Evolutionary conservation across 2,888 invertebrate genomes (phyloP).

Genomic region (Hirtodrosophila alboralis): DNA sequence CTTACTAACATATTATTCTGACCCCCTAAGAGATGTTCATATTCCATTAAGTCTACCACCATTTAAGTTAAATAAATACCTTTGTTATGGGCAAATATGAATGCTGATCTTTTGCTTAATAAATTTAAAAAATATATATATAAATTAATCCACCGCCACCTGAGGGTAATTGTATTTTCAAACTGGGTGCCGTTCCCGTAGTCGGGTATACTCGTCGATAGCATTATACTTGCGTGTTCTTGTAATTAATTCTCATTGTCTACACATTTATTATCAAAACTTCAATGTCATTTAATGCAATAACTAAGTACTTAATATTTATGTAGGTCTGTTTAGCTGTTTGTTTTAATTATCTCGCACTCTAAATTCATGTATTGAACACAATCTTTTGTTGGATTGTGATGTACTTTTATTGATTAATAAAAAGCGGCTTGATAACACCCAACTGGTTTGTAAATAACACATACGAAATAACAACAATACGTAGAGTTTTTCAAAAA

Average conservation of each 20-base stretch:
- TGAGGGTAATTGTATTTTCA: too few relatives aligned
- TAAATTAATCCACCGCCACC: too few relatives aligned
- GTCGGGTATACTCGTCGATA: too few relatives aligned
- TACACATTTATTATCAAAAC: slow-evolving; percentile 14
- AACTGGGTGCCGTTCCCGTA: too few relatives aligned
- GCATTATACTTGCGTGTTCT: too few relatives aligned
- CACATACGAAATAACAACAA: slow-evolving; percentile 2
- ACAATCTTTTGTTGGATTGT: slow-evolving; percentile 18
- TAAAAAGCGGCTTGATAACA: slow-evolving; percentile 52
- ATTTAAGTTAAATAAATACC: too few relatives aligned
- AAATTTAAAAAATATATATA: too few relatives aligned
- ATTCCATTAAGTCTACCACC: too few relatives aligned
- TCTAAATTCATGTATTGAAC: slow-evolving; percentile 9
- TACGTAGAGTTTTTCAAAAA: neutral
- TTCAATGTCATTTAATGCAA: slow-evolving; percentile 22
- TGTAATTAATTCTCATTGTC: neutral
- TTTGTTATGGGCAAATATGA: too few relatives aligned
- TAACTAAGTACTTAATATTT: slow-evolving; percentile 18
- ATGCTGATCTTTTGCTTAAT: too few relatives aligned
- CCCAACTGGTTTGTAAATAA: slow-evolving; percentile 20
- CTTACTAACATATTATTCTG: too few relatives aligned
- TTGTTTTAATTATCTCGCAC: slow-evolving; percentile 36
- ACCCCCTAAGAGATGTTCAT: too few relatives aligned
- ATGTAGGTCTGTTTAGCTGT: slow-evolving; percentile 20
- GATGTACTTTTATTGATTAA: slow-evolving; percentile 43